Conservation (phyloP, 2,888 invertebrate species). For the Pseudococcus jackbeardsleyi region DNA sequence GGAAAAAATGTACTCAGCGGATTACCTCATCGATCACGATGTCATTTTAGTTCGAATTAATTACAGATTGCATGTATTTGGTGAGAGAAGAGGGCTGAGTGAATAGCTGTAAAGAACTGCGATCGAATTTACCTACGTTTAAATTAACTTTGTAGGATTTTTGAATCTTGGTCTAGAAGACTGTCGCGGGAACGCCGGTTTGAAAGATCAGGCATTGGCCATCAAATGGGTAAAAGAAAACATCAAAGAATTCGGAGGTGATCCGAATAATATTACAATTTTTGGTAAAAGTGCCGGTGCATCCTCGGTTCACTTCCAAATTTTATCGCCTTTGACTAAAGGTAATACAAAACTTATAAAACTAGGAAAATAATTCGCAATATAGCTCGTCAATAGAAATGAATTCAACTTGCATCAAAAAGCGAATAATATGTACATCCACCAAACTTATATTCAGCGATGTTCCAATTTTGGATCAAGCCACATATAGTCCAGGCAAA, state of each 20-base stretch:
- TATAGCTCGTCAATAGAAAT: too few species aligned
- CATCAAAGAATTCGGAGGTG: constrained; percentile 74
- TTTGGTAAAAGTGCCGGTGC: constrained; percentile 66
- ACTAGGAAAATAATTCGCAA: too few species aligned
- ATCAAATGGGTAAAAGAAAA: constrained; percentile 75
- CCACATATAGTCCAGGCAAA: too few species aligned
- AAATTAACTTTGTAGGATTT: constrained; percentile 50
- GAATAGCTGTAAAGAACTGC: background rate
- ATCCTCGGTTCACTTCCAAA: constrained; percentile 65
- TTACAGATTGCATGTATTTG: constrained; percentile 80
- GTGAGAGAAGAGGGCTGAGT: constrained; percentile 67
- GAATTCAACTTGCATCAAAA: too few species aligned
- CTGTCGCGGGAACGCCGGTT: constrained; percentile 70
- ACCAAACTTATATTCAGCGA: too few species aligned
- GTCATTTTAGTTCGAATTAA: constrained; percentile 81
- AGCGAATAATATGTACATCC: too few species aligned
- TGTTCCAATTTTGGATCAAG: too few species aligned
- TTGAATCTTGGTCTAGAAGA: constrained; percentile 65
- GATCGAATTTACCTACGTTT: background rate
- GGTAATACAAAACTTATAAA: background rate
- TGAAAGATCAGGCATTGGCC: constrained; percentile 75
- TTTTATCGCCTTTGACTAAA: constrained; percentile 62
- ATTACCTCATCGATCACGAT: constrained; percentile 75
- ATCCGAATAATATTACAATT: constrained; percentile 73
- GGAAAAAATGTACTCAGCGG: constrained; percentile 77